Evolutionary conservation across 2,113 vertebrate species (phyloP).

Genomic region (Alligator mississippiensis): DNA sequence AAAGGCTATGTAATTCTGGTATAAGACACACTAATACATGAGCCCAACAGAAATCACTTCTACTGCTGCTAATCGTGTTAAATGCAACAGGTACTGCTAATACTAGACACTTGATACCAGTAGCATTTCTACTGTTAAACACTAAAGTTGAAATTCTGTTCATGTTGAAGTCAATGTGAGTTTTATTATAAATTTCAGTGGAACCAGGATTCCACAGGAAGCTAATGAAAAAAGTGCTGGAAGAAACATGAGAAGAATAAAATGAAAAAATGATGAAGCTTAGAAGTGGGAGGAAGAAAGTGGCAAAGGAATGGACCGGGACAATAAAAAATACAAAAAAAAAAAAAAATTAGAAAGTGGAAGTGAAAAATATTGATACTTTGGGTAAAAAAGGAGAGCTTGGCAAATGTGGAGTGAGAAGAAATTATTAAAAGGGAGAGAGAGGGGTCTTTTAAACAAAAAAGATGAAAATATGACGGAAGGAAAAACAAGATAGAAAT

Average conservation of each 20-base stretch:
- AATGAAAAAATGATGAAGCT: neutral
- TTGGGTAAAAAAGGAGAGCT: neutral
- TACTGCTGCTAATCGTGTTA: neutral
- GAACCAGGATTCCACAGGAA: neutral
- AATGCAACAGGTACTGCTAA: neutral
- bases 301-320: neutral
- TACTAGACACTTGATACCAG: neutral
- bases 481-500: slow-evolving; percentile 20
- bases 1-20: neutral
- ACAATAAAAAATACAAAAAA: neutral
- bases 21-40: neutral
- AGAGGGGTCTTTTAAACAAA: neutral
- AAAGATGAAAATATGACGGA: neutral
- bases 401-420: neutral
- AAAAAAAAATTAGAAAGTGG: neutral
- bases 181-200: neutral
- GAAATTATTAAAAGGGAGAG: neutral
- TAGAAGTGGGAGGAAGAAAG: neutral
- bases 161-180: neutral
- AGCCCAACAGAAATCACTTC: neutral
- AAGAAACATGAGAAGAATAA: neutral
- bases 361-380: slow-evolving; percentile 12
- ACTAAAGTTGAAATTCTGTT: neutral
- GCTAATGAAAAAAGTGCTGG: neutral
- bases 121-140: neutral